phyloP scores from a whole-genome alignment of 1,140 invertebrate species.

The Magallana ariakensis region DNA sequence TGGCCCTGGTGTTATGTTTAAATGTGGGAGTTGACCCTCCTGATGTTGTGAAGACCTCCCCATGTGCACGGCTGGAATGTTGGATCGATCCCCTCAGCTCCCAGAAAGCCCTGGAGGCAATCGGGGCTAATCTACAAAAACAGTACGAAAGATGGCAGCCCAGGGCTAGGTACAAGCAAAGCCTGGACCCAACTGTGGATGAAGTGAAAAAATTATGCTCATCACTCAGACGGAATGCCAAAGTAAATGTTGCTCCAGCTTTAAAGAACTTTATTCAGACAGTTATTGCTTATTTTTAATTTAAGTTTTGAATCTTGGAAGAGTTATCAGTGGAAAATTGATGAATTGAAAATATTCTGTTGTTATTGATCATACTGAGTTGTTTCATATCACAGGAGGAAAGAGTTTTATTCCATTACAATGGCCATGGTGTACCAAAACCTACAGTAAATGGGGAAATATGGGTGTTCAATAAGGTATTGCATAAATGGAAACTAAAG shows the following conservation, averaged over 20 bases:
- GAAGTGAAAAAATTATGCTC: slow-evolving; percentile 98
- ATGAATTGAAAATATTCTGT: too few relatives aligned
- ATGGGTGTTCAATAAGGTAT: slow-evolving; percentile 99
- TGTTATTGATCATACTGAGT: too few relatives aligned
- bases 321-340: too few relatives aligned
- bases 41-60: slow-evolving; percentile 97
- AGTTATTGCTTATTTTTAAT: too few relatives aligned
- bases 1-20: slow-evolving; percentile 97
- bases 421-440: slow-evolving; percentile 99
- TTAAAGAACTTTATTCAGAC: too few relatives aligned
- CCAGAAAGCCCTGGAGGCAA: slow-evolving; percentile 95
- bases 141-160: slow-evolving; percentile 98
- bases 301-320: too few relatives aligned
- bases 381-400: slow-evolving; percentile 85
- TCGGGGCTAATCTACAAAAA: slow-evolving; percentile 94
- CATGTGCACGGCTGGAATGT: slow-evolving; percentile 96
- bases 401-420: slow-evolving; percentile 99
- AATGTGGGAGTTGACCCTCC: slow-evolving; percentile 99
- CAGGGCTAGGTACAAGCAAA: slow-evolving; percentile 92
- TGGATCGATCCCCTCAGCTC: slow-evolving; percentile 97
- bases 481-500: slow-evolving; percentile 49
- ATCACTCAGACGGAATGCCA: slow-evolving; percentile 96
- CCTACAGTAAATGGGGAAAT: slow-evolving; percentile 99
- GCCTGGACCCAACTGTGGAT: slow-evolving; percentile 97
- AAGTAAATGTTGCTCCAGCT: slow-evolving; percentile 78